Conservation (phyloP, 2,888 invertebrate genomes). For the Liodrosophila aerea region DNA sequence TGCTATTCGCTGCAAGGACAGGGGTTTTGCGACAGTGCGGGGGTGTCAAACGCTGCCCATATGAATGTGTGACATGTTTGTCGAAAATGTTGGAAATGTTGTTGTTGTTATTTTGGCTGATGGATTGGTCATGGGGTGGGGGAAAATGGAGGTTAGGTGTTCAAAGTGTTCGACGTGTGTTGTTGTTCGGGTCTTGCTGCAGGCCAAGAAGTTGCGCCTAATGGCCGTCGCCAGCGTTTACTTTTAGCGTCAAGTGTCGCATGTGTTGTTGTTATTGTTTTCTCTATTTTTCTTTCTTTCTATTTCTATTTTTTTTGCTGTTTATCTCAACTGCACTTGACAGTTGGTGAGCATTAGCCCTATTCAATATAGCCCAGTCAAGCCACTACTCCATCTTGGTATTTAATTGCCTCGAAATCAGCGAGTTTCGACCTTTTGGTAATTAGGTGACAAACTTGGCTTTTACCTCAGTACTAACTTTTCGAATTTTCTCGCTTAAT, state of each 20-base stretch:
- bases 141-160: slow-evolving; percentile 52
- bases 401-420: slow-evolving; percentile 57
- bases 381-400: slow-evolving; percentile 1
- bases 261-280: slow-evolving; percentile 42
- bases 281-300: slow-evolving; percentile 16
- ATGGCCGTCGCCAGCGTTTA: slow-evolving; percentile 73
- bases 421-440: slow-evolving; percentile 37
- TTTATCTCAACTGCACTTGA: slow-evolving; percentile 76
- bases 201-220: slow-evolving; percentile 66
- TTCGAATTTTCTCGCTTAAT: not conserved
- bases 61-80: slow-evolving; percentile 76
- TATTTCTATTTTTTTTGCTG: slow-evolving; percentile 51
- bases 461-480: slow-evolving; percentile 28
- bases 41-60: slow-evolving; percentile 53
- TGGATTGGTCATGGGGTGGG: slow-evolving; percentile 20
- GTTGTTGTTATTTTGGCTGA: slow-evolving; percentile 32
- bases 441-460: slow-evolving; percentile 51
- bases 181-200: slow-evolving; percentile 31
- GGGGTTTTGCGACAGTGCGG: slow-evolving; percentile 12
- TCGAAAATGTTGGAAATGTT: slow-evolving; percentile 71
- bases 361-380: slow-evolving; percentile 64
- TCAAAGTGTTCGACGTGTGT: not conserved
- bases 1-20: not conserved
- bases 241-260: slow-evolving; percentile 75
- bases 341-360: slow-evolving; percentile 75